A percentile compares a stretch with the other conserved stretches of the same genome.
Evolutionary conservation across 1,140 invertebrate species (phyloP).

Genomic region (Prorops nasuta): DNA sequence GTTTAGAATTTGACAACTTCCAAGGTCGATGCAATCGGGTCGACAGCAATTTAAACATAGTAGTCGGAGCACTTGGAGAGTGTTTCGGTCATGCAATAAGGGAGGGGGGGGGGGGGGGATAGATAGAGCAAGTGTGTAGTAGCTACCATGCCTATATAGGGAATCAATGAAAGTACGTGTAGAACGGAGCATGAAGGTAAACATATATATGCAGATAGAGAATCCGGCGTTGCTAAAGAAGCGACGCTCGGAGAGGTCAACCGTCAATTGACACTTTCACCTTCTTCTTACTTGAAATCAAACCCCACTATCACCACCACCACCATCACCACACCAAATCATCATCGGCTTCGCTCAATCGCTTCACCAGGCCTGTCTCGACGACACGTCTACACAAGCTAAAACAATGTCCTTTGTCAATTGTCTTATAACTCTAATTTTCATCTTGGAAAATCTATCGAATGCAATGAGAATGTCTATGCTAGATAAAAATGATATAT

Average conservation of each 20-base stretch:
- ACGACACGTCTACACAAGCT: conserved; percentile 49
- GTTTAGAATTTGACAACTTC: too few relatives aligned
- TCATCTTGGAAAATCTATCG: too few relatives aligned
- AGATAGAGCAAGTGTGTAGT: too few relatives aligned
- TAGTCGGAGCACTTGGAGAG: too few relatives aligned
- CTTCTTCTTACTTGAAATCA: conserved; percentile 28
- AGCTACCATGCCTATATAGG: too few relatives aligned
- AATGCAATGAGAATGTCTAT: too few relatives aligned
- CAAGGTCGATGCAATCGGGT: too few relatives aligned
- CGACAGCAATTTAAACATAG: too few relatives aligned
- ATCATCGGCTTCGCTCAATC: conserved; percentile 32
- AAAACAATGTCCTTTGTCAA: conserved; percentile 39
- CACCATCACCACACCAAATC: too few relatives aligned
- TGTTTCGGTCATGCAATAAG: too few relatives aligned
- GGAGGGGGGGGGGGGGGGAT: too few relatives aligned
- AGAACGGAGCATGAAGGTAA: conserved; percentile 10
- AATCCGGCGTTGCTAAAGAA: conserved; percentile 5
- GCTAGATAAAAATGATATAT: too few relatives aligned
- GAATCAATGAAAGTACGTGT: conserved; percentile 9
- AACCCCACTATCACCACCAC: conserved; percentile 23
- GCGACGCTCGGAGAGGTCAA: conserved; percentile 18
- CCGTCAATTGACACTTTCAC: conserved; percentile 30
- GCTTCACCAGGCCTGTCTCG: conserved; percentile 46
- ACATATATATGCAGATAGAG: not conserved
- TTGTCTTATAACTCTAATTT: not conserved